phyloP scores from a whole-genome alignment of 2,888 invertebrate genomes.

The Ashinkailepas kermadecensis region DNA sequence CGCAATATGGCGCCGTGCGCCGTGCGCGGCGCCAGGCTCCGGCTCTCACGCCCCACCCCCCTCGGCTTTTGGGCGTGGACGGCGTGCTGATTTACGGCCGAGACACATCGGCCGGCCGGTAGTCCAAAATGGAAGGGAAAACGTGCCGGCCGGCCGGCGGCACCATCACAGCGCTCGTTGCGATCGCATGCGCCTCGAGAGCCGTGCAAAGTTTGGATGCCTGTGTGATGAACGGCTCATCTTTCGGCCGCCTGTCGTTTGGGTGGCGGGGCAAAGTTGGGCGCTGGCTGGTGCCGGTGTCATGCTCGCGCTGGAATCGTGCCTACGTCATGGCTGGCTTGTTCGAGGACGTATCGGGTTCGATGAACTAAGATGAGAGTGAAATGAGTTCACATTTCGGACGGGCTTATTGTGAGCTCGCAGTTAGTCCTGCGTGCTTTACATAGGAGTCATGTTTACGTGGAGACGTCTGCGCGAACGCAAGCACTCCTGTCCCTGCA shows the following conservation, averaged over 20 bases:
- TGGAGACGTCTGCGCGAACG: too few relatives aligned
- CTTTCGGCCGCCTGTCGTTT: background rate
- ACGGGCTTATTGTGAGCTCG: too few relatives aligned
- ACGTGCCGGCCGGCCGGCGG: background rate
- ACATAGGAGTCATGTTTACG: too few relatives aligned
- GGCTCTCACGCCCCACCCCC: background rate
- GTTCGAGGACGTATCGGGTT: too few relatives aligned
- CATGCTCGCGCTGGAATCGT: background rate
- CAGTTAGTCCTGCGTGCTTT: too few relatives aligned
- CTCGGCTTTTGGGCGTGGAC: background rate
- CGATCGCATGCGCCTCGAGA: background rate
- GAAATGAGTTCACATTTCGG: too few relatives aligned
- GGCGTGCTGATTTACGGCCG: background rate
- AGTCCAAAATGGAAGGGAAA: slow-evolving; percentile 3
- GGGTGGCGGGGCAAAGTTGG: background rate
- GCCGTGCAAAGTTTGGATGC: background rate
- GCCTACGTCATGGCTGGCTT: too few relatives aligned
- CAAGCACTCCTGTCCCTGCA: too few relatives aligned
- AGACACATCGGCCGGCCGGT: background rate
- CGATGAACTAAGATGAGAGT: too few relatives aligned
- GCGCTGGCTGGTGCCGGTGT: background rate
- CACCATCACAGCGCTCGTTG: background rate
- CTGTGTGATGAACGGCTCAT: background rate
- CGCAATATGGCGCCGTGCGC: background rate
- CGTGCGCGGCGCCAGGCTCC: background rate